phyloP scores from a whole-genome alignment of 2,113 vertebrate genomes.

The Seriola aureovittata region DNA sequence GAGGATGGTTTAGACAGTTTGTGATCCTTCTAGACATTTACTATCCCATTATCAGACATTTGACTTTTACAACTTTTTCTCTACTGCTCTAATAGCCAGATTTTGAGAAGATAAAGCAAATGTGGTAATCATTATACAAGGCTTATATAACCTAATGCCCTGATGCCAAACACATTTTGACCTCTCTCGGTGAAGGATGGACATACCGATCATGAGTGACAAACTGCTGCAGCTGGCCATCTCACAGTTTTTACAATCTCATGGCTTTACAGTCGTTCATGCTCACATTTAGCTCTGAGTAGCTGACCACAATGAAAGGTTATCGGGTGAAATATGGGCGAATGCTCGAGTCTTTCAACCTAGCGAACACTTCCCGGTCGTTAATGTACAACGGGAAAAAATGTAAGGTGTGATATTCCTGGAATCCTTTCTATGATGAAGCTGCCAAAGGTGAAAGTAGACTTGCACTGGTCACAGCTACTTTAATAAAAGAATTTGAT shows the following conservation, averaged over 20 bases:
- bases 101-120: conserved; percentile 50
- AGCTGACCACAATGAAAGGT: conserved; percentile 13
- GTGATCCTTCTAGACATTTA: conserved; percentile 53
- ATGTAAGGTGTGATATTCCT: conserved; percentile 17
- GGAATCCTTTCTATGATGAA: conserved; percentile 25
- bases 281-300: conserved; percentile 6
- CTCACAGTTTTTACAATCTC: conserved; percentile 37
- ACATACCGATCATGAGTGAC: conserved; percentile 39
- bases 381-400: background rate
- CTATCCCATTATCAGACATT: conserved; percentile 46
- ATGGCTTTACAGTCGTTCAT: conserved; percentile 27
- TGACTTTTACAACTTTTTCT: conserved; percentile 45
- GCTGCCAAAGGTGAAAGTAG: conserved; percentile 14
- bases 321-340: conserved; percentile 25
- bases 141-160: conserved; percentile 34
- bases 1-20: conserved; percentile 29
- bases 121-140: conserved; percentile 10
- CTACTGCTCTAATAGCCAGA: conserved; percentile 2
- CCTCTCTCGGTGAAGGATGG: conserved; percentile 33
- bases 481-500: background rate
- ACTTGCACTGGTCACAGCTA: conserved; percentile 33
- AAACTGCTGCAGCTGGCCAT: conserved; percentile 56
- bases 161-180: conserved; percentile 35
- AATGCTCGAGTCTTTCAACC: background rate
- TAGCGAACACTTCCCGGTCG: background rate